A percentile compares a stretch with the other conserved stretches of the same genome.
These are phyloP conservation scores for Ametastegia equiseti DNA, from an alignment of 2,888 invertebrate genomes.

Conservation along the genomic window DNA sequence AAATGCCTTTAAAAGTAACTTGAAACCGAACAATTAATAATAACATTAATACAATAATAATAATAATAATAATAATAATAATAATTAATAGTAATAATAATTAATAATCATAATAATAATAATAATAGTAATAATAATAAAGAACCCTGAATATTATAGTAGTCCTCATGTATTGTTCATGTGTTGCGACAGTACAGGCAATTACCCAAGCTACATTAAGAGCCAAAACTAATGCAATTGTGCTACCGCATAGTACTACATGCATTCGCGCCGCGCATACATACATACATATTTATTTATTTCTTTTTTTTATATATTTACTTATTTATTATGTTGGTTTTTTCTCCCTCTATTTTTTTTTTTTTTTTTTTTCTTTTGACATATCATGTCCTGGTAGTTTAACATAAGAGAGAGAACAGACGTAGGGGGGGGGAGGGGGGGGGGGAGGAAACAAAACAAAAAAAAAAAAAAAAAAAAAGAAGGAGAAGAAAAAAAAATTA, in stretches of 20 bases:
- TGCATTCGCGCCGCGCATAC: slow-evolving; percentile 62
- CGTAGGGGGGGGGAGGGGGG: no score
- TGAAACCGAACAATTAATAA: slow-evolving; percentile 68
- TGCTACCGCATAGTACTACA: slow-evolving; percentile 61
- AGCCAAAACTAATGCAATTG: slow-evolving; percentile 36
- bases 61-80: slow-evolving; percentile 57
- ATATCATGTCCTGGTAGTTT: slow-evolving; percentile 35
- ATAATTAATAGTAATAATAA: slow-evolving; percentile 61
- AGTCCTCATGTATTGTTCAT: slow-evolving; percentile 66
- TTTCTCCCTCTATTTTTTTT: no score
- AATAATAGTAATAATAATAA: slow-evolving; percentile 60
- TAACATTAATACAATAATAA: slow-evolving; percentile 53
- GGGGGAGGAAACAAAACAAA: background rate
- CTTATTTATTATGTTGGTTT: no score
- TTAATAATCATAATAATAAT: slow-evolving; percentile 55
- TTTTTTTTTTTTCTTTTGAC: slow-evolving; percentile 34
- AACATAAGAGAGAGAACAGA: background rate
- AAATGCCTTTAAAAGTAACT: slow-evolving; percentile 71
- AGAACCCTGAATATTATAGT: slow-evolving; percentile 70
- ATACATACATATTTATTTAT: slow-evolving; percentile 58
- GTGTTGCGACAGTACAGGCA: slow-evolving; percentile 60
- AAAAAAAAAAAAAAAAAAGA: background rate
- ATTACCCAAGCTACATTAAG: slow-evolving; percentile 54
- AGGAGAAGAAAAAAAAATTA: background rate
- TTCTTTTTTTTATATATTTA: slow-evolving; percentile 47